Base-by-base conservation (phyloP, 2,888 invertebrate species). In the Nudaria mundana region DNA sequence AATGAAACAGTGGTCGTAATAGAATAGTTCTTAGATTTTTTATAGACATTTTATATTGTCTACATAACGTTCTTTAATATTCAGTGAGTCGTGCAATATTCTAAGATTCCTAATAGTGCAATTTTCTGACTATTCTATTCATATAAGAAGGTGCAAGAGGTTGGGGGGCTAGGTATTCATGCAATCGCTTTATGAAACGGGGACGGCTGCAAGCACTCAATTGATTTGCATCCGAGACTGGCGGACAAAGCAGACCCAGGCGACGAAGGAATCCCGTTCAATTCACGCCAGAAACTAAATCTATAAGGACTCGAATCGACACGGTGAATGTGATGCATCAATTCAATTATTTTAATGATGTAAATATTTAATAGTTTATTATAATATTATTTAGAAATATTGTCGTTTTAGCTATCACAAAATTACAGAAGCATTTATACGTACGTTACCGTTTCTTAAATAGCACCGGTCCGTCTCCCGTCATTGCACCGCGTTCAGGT, bases 161-260 rank as follows among this genome's bases (percentile, higher is more conserved):
- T 56, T 57, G 2, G 46, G 43, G 41, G 26, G 40, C 35, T 42
- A 66, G 65, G 66, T 66, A 72, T 73, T 73, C 67, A 54, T 63
- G 50, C 68, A 61, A 71, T 72, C 66, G 68, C 67, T 71, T 72
- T 76, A 76, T 70, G 65, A 72, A 70, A 56, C 56, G 40, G 38
- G 56, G 52, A 36, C 40, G 51, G 47, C 52, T 40, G 48, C 51
- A 41, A 63, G 66, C 64, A 64, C 71, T 71, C 74, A 74, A 80
- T 81, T 76, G 79, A 81, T 82, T 79, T 81, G 79, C 79, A 81
- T 81, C 74, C 56, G 57, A 67, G 57, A 67, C 63, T 66, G 63
- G 64, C 66, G 74, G 67, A 69, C 67, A 73, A 78, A 79, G 76
- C 71, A 59, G 51, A 56, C 59, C 64, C 62, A 65, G 57, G 54